Conservation (phyloP, 2,797 vertebrate genomes). For the Menidia menidia region DNA sequence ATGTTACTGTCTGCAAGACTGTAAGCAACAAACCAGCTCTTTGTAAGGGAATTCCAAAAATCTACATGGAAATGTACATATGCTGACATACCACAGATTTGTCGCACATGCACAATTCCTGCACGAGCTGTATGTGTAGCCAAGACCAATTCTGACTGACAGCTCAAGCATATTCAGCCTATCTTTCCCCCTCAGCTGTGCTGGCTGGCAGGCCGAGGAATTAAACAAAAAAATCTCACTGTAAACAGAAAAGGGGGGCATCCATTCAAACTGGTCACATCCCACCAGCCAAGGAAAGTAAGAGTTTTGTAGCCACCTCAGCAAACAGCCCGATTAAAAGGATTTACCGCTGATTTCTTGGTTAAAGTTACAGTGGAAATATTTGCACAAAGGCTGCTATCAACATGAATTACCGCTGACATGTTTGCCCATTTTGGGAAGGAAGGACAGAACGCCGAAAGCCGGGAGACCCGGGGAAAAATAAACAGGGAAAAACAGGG, state of each 20-base stretch:
- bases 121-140: conserved; percentile 32
- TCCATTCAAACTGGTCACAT: conserved; percentile 70
- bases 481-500: conserved; percentile 22
- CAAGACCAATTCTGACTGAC: conserved; percentile 61
- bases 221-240: conserved; percentile 67
- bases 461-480: conserved; percentile 57
- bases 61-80: conserved; percentile 19
- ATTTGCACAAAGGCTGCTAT: conserved; percentile 78
- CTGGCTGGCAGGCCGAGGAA: conserved; percentile 54
- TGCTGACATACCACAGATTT: conserved; percentile 27
- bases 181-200: conserved; percentile 71
- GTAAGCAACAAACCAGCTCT: background rate
- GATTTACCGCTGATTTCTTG: conserved; percentile 79
- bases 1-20: too few species aligned
- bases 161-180: conserved; percentile 56
- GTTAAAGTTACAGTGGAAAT: conserved; percentile 82
- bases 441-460: conserved; percentile 39
- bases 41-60: background rate
- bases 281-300: conserved; percentile 76
- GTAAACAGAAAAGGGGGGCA: conserved; percentile 66
- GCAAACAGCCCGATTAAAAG: conserved; percentile 78
- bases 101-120: conserved; percentile 37
- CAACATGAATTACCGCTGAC: conserved; percentile 79
- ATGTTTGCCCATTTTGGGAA: conserved; percentile 69
- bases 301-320: conserved; percentile 74